These are phyloP conservation scores for Garrulus glandarius DNA, from an alignment of 2,797 vertebrate genomes.

Conservation along the genomic window DNA sequence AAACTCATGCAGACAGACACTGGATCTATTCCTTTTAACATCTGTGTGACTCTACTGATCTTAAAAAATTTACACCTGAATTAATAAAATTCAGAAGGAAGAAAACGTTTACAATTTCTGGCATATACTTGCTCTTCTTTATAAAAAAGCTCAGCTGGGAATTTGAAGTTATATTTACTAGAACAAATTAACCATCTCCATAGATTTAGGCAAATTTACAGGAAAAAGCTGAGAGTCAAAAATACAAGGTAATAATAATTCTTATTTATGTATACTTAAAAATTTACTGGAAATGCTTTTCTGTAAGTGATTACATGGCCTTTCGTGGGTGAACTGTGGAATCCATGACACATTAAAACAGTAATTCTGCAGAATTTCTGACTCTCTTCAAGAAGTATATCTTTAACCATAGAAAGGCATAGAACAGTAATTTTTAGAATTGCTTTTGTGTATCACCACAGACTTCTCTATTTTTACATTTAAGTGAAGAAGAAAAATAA, in stretches of 20 bases:
- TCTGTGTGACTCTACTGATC: background rate
- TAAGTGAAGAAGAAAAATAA: background rate
- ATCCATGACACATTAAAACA: background rate
- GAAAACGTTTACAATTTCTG: background rate
- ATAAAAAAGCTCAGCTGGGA: background rate
- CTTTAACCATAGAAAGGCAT: background rate
- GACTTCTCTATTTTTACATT: background rate
- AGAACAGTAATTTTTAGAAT: background rate
- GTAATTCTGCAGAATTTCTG: background rate
- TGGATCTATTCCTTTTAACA: background rate
- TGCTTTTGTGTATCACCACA: background rate
- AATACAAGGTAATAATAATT: background rate
- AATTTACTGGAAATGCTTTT: background rate
- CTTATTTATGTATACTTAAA: background rate
- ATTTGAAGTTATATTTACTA: background rate
- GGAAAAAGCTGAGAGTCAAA: background rate
- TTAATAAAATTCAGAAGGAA: background rate
- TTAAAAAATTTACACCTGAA: background rate
- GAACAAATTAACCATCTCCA: background rate
- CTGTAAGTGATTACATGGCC: background rate
- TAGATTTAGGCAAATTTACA: background rate
- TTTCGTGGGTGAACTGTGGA: background rate
- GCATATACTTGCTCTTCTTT: background rate
- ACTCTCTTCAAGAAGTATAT: background rate
- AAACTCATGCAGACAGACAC: background rate